Base-by-base conservation (phyloP, 2,113 vertebrate genomes). In the Lepus timidus region DNA sequence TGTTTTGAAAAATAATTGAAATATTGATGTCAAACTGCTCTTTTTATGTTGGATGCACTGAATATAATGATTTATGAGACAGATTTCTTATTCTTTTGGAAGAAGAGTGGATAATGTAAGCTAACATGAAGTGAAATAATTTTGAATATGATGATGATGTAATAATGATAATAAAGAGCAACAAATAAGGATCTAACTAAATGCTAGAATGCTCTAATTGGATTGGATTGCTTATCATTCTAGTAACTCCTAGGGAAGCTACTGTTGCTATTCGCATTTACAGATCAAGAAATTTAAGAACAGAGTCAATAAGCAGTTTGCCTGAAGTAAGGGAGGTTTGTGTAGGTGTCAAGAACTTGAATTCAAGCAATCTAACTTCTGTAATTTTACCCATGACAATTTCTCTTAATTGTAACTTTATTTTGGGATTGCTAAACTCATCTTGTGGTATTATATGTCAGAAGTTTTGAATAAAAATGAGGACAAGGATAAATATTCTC, bases 381-480 rank as follows among this genome's bases (percentile, higher is more conserved):
- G n/a, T 80, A 19, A 36, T 62, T 44, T 74, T 22, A 27, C 2
- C 8, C 6, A 29, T 44, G 89, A 7, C 33, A 51, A 80, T 52
- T 33, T 5, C 27, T 87, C 16, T 83, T 49, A 55, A 68, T 55
- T 36, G 22, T 67, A 65, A 80, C 62, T 88, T 75, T 61, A 81
- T 91, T 89, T 92, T 71, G n/a, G 31, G 67, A 88, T 82, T 82
- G 22, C 20, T 65, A 12, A 83, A 71, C 6, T 70, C 1, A 58
- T 92, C 31, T 17, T 33, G 27, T 58, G 13, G 80, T 70, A 31
- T 8, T 55, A 31, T 12, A 4, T 39, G 23, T 52, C 68, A 79
- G 20, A 85, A 88, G 6, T 68, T 86, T 84, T 80, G 73, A 84
- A 80, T 65, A 36, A 29, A 90, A 92, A 94, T 75, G 25, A 87